Evolutionary conservation across 92 coral and sea anemone genomes (phyloP), one percentile per base, ranked within the genome.

Genomic region (Virgularia gustaviana): DNA sequence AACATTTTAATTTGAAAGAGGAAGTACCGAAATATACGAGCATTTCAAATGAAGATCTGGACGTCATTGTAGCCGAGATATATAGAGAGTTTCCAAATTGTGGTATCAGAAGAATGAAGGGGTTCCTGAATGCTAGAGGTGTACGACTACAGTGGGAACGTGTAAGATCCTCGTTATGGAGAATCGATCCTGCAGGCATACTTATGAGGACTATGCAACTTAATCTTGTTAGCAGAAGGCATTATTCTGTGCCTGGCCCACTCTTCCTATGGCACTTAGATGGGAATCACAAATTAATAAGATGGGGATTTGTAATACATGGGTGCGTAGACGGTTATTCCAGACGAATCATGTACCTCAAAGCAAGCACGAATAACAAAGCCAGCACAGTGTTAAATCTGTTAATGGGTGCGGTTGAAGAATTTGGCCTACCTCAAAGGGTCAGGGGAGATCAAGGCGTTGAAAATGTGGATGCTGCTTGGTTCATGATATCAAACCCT

Each of bases 381-480:
- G 88, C 81, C 63, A 36, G 11, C 9, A 79, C 85, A 44, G 88
- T 79, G 47, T 55, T 79, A 37, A 34, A 41, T 54, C 52, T 85
- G 9, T 84, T 84, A 63, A 6, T 41, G 38, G 73, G 71, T 31
- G 89, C 81, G 22, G 66, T 70, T 49, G 66, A 39, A 51, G 35
- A 80, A 38, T 66, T 61, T 73, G 81, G 84, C 41, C 77, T 73
- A 37, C 83, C 84, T 9, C 70, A 57, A 10, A 64, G 82, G 49
- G 81, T 79, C 27, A 73, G 84, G 34, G 84, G 67, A 45, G 88
- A 79, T 42, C 85, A 84, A 60, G 81, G 81, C 22, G 43, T 77
- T 67, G 89, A 79, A 65, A 79, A 79, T 49, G 65, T 84, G 10
- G 81, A 79, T 29, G 84, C 79, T 27, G 81, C 84, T 27, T 44